Percentiles rank a stretch among this genome's conserved stretches.
These are phyloP conservation scores for Callorhinus ursinus DNA, from an alignment of 2,113 vertebrate genomes.

Conservation along the genomic window DNA sequence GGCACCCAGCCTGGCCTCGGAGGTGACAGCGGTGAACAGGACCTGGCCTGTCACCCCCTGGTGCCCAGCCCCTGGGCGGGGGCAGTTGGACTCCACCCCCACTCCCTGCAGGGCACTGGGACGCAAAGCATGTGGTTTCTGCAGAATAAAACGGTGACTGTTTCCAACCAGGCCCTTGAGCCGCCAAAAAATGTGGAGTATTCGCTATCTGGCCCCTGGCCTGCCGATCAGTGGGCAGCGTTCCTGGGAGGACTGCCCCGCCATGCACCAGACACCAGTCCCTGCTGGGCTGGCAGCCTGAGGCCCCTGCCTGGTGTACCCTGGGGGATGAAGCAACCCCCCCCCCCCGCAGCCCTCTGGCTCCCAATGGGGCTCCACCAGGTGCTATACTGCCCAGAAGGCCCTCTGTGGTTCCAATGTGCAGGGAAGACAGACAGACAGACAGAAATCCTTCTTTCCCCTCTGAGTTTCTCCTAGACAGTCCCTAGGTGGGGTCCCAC, in stretches of 20 bases:
- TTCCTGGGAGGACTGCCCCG: conserved; percentile 23
- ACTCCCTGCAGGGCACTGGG: background rate
- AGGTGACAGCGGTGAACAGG: background rate
- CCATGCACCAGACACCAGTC: background rate
- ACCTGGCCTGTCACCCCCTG: background rate
- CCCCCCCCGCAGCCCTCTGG: background rate
- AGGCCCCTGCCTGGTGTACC: background rate
- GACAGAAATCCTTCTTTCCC: background rate
- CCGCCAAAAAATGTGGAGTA: conserved; percentile 67
- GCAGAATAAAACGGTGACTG: conserved; percentile 63
- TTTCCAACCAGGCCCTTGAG: conserved; percentile 59
- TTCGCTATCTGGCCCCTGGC: conserved; percentile 46
- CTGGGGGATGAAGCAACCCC: background rate
- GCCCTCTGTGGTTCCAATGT: background rate
- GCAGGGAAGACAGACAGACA: background rate
- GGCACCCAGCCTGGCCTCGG: background rate
- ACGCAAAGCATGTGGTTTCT: conserved; percentile 39
- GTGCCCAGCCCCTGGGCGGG: background rate
- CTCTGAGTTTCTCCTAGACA: background rate
- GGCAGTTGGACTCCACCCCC: background rate
- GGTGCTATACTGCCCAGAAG: rapidly evolving
- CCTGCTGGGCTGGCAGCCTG: background rate
- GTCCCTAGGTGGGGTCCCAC: background rate
- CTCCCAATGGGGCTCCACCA: background rate
- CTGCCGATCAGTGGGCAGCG: conserved; percentile 12